Evolutionary conservation across 2,113 vertebrate species (phyloP).

Genomic region (Anarhynchus alexandrinus): DNA sequence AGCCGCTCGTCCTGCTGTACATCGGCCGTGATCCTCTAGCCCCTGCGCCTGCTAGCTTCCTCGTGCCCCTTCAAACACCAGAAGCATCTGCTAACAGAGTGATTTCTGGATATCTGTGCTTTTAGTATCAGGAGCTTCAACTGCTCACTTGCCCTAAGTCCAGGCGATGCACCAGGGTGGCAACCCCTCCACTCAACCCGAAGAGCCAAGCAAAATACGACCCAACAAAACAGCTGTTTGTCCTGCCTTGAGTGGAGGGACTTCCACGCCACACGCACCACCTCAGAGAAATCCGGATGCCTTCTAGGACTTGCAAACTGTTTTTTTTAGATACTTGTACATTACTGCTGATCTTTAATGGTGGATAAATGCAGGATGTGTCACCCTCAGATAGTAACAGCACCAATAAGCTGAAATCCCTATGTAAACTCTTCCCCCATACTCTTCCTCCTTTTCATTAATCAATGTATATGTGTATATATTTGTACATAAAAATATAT

Average conservation of each 20-base stretch:
- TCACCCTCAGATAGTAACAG: neutral
- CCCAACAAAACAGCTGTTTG: neutral
- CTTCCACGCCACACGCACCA: neutral
- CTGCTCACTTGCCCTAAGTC: neutral
- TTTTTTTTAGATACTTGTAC: neutral
- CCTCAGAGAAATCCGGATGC: neutral
- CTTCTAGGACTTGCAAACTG: neutral
- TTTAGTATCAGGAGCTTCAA: neutral
- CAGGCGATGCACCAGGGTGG: neutral
- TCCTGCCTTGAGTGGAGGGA: neutral
- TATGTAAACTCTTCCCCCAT: neutral
- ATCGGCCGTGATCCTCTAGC: accelerated
- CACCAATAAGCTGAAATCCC: neutral
- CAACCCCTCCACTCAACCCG: neutral
- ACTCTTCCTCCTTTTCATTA: neutral
- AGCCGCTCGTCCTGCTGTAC: accelerated
- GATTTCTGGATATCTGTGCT: neutral
- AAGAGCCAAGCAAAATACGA: accelerated
- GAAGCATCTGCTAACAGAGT: neutral
- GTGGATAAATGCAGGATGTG: neutral
- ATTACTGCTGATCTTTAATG: neutral
- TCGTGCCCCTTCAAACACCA: accelerated
- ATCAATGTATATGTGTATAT: neutral
- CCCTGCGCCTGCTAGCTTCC: neutral
- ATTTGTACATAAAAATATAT: neutral